Evolutionary conservation across 2,888 invertebrate species (phyloP).

Genomic region (Cerceris rybyensis): DNA sequence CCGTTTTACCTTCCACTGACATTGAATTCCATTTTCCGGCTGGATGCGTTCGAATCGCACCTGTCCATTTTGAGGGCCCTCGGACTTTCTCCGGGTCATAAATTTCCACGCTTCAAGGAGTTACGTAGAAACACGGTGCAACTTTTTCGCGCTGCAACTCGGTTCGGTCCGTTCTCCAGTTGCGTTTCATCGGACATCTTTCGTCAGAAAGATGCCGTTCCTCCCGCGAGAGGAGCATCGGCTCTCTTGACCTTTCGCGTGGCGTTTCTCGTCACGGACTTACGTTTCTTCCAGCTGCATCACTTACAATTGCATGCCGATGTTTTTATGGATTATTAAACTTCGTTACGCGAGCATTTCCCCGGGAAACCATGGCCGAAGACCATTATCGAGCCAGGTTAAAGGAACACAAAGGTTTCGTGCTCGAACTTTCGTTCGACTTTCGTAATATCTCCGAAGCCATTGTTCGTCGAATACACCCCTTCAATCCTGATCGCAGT

Average conservation of each 20-base stretch:
- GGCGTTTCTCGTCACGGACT: background rate
- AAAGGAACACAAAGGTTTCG: conserved; percentile 41
- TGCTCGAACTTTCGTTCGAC: conserved; percentile 63
- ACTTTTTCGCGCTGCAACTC: background rate
- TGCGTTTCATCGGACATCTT: conserved; percentile 11
- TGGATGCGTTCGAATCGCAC: conserved; percentile 40
- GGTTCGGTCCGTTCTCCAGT: conserved; percentile 1
- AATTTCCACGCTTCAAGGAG: background rate
- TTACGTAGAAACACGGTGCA: background rate
- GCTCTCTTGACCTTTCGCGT: conserved; percentile 56
- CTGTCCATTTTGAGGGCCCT: conserved; percentile 17
- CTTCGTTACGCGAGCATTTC: conserved; percentile 27
- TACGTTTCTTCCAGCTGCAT: no score
- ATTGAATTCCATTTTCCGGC: conserved; percentile 71
- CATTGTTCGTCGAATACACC: conserved; percentile 61
- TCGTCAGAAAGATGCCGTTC: conserved; percentile 38
- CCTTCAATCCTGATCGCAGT: conserved; percentile 35
- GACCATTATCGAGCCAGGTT: conserved; percentile 45
- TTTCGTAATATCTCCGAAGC: conserved; percentile 59
- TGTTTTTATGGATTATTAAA: background rate
- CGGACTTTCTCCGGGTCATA: conserved; percentile 12
- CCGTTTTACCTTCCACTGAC: conserved; percentile 57
- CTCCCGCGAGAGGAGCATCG: conserved; percentile 21
- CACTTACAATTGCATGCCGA: no score
- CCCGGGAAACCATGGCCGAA: conserved; percentile 25